These are phyloP conservation scores for Myrmecobius fasciatus DNA, from an alignment of 2,113 vertebrate species.

Conservation along the genomic window DNA sequence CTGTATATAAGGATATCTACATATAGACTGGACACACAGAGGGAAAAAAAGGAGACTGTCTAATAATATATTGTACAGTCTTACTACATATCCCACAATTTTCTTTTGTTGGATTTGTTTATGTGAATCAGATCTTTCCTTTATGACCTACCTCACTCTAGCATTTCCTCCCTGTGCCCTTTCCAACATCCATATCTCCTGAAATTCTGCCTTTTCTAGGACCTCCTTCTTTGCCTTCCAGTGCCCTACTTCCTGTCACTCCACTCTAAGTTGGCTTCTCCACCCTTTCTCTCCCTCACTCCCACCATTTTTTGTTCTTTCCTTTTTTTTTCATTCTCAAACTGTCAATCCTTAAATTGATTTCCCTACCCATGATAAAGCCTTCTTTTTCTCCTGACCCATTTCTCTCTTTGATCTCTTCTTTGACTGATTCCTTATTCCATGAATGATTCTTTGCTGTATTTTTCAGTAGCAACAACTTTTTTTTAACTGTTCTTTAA, in stretches of 20 bases:
- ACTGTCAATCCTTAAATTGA: slow-evolving; percentile 24
- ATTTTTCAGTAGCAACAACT: background rate
- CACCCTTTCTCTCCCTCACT: background rate
- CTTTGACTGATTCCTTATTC: background rate
- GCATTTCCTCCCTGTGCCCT: background rate
- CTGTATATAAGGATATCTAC: background rate
- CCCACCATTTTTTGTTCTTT: background rate
- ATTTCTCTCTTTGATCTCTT: background rate
- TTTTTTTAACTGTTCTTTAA: background rate
- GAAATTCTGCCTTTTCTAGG: background rate
- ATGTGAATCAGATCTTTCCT: slow-evolving; percentile 3
- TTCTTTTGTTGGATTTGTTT: background rate
- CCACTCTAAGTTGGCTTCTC: background rate
- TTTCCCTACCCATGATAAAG: background rate
- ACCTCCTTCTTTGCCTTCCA: background rate
- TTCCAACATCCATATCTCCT: background rate
- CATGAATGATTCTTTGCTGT: background rate
- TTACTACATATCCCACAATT: background rate
- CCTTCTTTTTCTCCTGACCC: slow-evolving; percentile 12
- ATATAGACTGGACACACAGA: background rate
- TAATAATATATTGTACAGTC: background rate
- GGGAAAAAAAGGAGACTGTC: background rate
- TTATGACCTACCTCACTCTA: background rate
- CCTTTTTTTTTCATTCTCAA: slow-evolving; percentile 5
- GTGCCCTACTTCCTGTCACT: background rate